These are phyloP conservation scores for Cephus cinctus DNA, from an alignment of 1,140 invertebrate species.

Conservation along the genomic window DNA sequence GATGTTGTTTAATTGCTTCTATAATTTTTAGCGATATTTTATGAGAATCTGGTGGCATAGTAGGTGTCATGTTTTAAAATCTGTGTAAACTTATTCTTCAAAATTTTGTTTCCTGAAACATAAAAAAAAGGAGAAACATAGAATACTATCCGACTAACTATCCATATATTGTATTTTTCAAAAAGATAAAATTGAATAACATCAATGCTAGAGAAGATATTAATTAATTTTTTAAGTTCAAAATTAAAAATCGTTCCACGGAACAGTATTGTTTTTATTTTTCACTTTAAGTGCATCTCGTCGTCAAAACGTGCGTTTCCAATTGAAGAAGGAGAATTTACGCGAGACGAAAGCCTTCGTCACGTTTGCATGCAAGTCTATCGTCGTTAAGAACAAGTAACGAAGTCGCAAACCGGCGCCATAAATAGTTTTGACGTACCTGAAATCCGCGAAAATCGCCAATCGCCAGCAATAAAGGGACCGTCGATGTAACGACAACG, in stretches of 20 bases:
- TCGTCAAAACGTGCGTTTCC: constrained; percentile 1
- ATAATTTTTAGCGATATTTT: constrained; percentile 49
- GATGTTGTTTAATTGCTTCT: constrained; percentile 48
- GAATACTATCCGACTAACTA: too few species aligned
- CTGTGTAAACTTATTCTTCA: background rate
- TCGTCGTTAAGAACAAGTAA: too few species aligned
- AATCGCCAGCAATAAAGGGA: constrained; percentile 20
- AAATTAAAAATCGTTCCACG: too few species aligned
- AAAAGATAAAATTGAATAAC: background rate
- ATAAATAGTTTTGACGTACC: constrained; percentile 20
- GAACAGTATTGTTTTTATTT: too few species aligned
- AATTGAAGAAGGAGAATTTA: too few species aligned
- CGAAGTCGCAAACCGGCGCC: too few species aligned
- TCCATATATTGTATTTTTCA: too few species aligned
- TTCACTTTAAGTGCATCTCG: background rate
- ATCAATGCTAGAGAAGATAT: background rate
- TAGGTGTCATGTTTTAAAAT: constrained; percentile 27
- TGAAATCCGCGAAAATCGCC: constrained; percentile 33
- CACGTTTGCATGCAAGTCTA: background rate
- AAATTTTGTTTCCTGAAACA: background rate
- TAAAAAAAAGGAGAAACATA: too few species aligned
- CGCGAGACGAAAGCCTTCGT: too few species aligned
- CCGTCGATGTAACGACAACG: constrained; percentile 26
- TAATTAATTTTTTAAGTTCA: too few species aligned
- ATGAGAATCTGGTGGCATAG: constrained; percentile 42